These are phyloP conservation scores for Enteromius radiatus DNA, from an alignment of 2,797 vertebrate genomes.

Conservation along the genomic window DNA sequence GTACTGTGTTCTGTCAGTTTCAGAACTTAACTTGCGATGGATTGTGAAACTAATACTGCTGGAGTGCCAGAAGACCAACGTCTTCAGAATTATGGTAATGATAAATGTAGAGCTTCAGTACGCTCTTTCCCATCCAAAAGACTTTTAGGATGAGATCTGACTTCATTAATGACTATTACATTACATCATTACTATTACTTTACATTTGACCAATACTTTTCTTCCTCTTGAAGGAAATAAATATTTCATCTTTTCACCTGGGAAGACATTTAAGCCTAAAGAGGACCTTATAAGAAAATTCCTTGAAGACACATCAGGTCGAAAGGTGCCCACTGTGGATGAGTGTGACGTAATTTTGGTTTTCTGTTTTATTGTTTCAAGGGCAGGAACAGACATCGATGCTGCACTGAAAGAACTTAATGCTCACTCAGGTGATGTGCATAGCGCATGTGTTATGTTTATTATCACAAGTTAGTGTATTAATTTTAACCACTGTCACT, in stretches of 20 bases:
- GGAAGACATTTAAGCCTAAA: background rate
- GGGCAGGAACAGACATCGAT: slow-evolving; percentile 10
- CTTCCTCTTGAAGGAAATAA: background rate
- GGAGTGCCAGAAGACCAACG: accelerated
- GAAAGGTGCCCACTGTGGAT: background rate
- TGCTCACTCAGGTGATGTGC: background rate
- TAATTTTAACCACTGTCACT: background rate
- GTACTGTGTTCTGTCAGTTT: background rate
- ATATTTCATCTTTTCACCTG: background rate
- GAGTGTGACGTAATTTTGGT: background rate
- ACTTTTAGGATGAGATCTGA: background rate
- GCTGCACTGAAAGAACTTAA: background rate
- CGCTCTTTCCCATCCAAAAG: background rate
- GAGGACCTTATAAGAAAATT: background rate
- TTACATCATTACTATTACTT: background rate
- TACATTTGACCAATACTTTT: background rate
- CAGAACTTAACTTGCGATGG: slow-evolving; percentile 4
- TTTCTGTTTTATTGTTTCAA: background rate
- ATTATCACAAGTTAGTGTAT: background rate
- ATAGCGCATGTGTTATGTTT: background rate
- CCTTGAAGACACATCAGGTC: background rate
- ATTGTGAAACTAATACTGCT: accelerated
- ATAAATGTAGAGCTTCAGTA: background rate
- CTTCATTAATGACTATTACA: background rate
- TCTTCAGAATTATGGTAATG: background rate